A percentile compares a stretch with the other conserved stretches of the same genome.
Conservation (phyloP, 2,113 vertebrate species). For the Mobula hypostoma region DNA sequence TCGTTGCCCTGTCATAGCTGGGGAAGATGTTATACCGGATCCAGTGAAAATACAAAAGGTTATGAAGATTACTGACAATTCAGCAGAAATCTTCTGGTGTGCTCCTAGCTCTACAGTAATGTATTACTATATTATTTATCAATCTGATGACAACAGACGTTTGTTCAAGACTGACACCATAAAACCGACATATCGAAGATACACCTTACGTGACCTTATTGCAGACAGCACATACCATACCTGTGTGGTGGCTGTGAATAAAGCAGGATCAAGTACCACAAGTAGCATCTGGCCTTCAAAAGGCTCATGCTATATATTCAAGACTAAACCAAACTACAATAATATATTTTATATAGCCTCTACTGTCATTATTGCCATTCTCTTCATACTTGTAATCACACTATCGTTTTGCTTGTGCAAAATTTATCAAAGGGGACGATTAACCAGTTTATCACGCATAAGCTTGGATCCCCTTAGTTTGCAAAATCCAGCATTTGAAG, state of each 20-base stretch:
- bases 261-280: constrained; percentile 53
- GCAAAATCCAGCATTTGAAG: constrained; percentile 61
- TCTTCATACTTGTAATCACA: constrained; percentile 52
- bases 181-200: constrained; percentile 52
- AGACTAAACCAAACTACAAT: constrained; percentile 53
- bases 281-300: constrained; percentile 19
- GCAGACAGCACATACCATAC: constrained; percentile 56
- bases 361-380: constrained; percentile 47
- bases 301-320: constrained; percentile 50
- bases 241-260: constrained; percentile 58
- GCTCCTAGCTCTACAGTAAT: constrained; percentile 62
- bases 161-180: constrained; percentile 43
- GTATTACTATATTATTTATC: constrained; percentile 55
- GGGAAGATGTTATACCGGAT: constrained; percentile 53
- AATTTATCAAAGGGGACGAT: constrained; percentile 41
- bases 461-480: constrained; percentile 56
- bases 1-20: constrained; percentile 53
- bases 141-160: constrained; percentile 40
- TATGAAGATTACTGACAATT: constrained; percentile 56
- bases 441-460: constrained; percentile 39
- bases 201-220: constrained; percentile 54
- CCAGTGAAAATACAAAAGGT: constrained; percentile 51
- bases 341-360: constrained; percentile 50
- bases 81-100: constrained; percentile 61
- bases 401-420: constrained; percentile 55